Evolutionary conservation across 2,888 invertebrate species (phyloP), one percentile per base, ranked within the genome.

Genomic region (Podotricha telesiphe): DNA sequence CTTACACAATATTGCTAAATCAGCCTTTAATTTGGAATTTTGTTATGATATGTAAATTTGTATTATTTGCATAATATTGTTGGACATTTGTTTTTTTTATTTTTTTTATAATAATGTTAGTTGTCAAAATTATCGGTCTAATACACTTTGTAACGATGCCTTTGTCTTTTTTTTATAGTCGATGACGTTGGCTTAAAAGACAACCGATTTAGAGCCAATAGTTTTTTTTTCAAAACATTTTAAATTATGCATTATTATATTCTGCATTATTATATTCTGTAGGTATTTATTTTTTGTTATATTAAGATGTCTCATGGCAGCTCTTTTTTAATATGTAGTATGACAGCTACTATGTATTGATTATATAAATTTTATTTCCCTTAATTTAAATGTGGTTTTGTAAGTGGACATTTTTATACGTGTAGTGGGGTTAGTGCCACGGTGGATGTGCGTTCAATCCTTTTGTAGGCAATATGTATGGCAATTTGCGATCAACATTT

Each of bases 111-210:
- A 45, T n/a, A n/a, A n/a, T 51, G 22, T 59, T 42, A 59, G 15
- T 19, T 40, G 17, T 58, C 40, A 20, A 58, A n/a, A 42, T n/a
- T 40, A 6, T 59, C 58, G 58, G 58, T 59, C 58, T 59, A 59
- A 59, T 42, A 1, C 42, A 13, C 42, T 13, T 42, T 42, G 42
- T 20, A 1, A 22, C 2, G 13, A 11, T 6, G 17, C 2, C 4
- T 22, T 20, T 11, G 13, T 50, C 19, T 50, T 19, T 50, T 50
- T 13, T 10, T 19, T 19, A 19, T 50, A 22, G 19, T 15, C 13
- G 13, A 15, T 50, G 11, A 22, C 22, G 15, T 50, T 22, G 22
- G 50, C 20, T 50, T 15, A 20, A 50, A 50, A 11, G 20, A 13
- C 3, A n/a, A 37, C 11, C 17, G 6, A 20, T 58, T 58, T 51